Evolutionary conservation across 1,140 invertebrate genomes (phyloP), one percentile per base, ranked within the genome.

Genomic region (Temnothorax curvispinosus): DNA sequence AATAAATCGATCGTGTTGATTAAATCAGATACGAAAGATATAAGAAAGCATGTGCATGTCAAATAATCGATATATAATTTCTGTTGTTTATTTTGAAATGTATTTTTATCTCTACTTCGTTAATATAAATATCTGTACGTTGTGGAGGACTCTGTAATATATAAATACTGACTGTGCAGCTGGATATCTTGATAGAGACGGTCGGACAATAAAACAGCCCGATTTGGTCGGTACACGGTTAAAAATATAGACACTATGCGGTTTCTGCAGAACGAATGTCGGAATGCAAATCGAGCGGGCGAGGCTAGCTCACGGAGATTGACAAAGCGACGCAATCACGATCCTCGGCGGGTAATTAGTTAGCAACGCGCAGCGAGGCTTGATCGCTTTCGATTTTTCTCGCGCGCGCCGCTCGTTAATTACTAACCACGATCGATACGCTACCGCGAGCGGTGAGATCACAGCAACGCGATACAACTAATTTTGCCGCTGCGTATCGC

Each of bases 321-420:
- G 92, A 93, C 92, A 91, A 92, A 93, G 89, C 90, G 90, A 85
- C 82, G 92, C 92, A 93, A 93, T 93, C 92, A 91, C 92, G 92
- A 93, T 91, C 58, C 90, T 80, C 86, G 86, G 84, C 90, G 91
- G 89, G 92, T 93, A 93, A 93, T 93, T 93, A 93, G 93, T 93
- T 91, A 92, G 84, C 87, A 62, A 86, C 86, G 82, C 86, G 87
- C 84, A 88, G 80, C 64, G 69, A 56, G 72, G 85, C 87, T 90
- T 92, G 89, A 93, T 93, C 92, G 89, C 88, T 86, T 90, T 92
- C 92, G 91, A 92, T 92, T 93, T 93, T 93, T 93, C 89, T 90
- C 86, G 54, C 75, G 74, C 85, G 72, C n/a, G 58, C 87, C 74
- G 77, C 76, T 87, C 91, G 90, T 91, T 91, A 91, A 91, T 91